Evolutionary conservation across 2,888 invertebrate species (phyloP), one percentile per base, ranked within the genome.

Genomic region (Orthonevra nobilis): DNA sequence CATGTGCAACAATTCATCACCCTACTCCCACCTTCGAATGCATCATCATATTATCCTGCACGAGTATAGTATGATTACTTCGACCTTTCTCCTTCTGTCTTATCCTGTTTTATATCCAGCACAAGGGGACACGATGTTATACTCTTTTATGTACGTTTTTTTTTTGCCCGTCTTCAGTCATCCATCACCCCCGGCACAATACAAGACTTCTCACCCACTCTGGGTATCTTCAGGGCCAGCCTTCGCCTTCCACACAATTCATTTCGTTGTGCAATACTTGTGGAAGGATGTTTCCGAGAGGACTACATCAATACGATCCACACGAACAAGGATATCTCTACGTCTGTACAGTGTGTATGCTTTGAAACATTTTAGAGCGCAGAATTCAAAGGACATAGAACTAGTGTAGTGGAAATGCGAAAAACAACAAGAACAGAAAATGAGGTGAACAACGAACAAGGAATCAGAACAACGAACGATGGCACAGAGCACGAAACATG

Each of bases 1-100:
- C 38, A 52, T 54, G 50, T 75, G 63, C 48, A 68, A 68, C 68
- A 58, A 68, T 48, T 12, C 17, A 15, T 40, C 6, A 3, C 17
- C 9, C 7, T n/a, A n/a, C 9, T 6, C 10, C 30, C 5, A 5
- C 7, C 10, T 34, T 32, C 4, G n/a, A 52, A 44, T 69, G 42
- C 63, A 60, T 72, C 63, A 17, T 52, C 58, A 42, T 58, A n/a
- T n/a, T n/a, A 52, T 68, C 44, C 60, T 73, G n/a, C 23, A 48
- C 28, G 50, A 63, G 34, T 52, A 63, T 60, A 72, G 20, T 54
- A 79, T 73, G 79, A 73, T 79, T 79, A 79, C 79, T 79, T 79
- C 68, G 79, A 79, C 79, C 79, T 79, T 73, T 73, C 46, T 73
- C 17, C 79, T 73, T n/a, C n/a, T 61, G 64, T 79, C 60, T 79